A percentile compares a stretch with the other conserved stretches of the same genome.
Conservation (phyloP, 2,113 vertebrate genomes). For the Potamarius usumacintae region DNA sequence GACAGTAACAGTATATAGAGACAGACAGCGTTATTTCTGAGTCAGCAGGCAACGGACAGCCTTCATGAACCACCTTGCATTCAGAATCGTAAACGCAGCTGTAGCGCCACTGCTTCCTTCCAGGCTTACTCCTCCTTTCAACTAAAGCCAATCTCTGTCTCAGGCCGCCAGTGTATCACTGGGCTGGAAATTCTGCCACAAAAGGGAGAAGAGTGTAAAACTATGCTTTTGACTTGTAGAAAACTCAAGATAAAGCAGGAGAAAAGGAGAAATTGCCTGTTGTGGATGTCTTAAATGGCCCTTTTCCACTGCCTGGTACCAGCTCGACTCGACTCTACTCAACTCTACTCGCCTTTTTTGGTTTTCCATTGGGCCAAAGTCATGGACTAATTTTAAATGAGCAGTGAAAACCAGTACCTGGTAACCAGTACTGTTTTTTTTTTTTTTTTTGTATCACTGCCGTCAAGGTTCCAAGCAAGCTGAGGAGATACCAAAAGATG, state of each 20-base stretch:
- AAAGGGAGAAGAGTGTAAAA: slow-evolving; percentile 37
- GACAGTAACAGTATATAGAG: slow-evolving; percentile 14
- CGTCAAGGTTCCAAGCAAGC: no score
- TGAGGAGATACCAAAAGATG: no score
- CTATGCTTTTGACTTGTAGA: slow-evolving; percentile 13
- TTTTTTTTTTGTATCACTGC: no score
- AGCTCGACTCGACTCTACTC: no score
- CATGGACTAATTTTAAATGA: no score
- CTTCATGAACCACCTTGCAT: slow-evolving; percentile 43
- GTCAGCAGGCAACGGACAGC: slow-evolving; percentile 48
- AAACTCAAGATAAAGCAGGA: neutral
- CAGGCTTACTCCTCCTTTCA: slow-evolving; percentile 38
- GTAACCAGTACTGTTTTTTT: no score
- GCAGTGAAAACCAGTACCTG: no score
- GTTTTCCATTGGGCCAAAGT: no score
- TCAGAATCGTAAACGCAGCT: slow-evolving; percentile 24
- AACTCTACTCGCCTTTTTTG: no score
- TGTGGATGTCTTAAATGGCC: slow-evolving; percentile 25
- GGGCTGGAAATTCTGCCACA: slow-evolving; percentile 20
- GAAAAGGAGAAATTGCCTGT: neutral
- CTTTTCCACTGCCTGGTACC: no score
- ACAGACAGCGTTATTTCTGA: slow-evolving; percentile 45
- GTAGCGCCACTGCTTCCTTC: slow-evolving; percentile 22
- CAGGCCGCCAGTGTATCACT: neutral
- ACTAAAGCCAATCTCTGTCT: slow-evolving; percentile 35